phyloP scores from a whole-genome alignment of 2,113 vertebrate species.

The Drymodes brunneopygia region DNA sequence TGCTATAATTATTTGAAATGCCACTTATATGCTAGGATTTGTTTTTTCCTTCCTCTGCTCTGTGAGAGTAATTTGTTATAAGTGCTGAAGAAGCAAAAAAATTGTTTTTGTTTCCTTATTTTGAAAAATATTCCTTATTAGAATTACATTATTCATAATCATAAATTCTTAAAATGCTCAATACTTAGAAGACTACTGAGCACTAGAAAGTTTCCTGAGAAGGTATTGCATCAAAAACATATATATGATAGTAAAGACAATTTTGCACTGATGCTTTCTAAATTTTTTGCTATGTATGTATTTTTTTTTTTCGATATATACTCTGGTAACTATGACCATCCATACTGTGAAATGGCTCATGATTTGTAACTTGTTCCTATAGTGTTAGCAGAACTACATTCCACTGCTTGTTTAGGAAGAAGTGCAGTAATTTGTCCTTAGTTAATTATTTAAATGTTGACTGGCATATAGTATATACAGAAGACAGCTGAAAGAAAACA shows the following conservation, averaged over 20 bases:
- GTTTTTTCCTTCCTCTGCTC: background rate
- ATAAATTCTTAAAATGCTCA: background rate
- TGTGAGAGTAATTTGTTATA: background rate
- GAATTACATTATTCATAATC: background rate
- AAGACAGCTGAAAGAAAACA: background rate
- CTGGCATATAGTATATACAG: background rate
- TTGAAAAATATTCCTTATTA: background rate
- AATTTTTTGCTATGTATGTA: background rate
- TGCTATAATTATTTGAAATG: conserved; percentile 12
- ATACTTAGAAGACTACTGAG: background rate
- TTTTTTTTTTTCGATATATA: conserved; percentile 2
- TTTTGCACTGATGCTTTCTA: conserved; percentile 7
- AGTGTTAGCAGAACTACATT: background rate
- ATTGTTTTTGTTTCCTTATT: background rate
- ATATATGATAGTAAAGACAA: background rate
- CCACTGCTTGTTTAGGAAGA: background rate
- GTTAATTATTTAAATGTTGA: background rate
- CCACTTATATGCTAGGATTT: background rate
- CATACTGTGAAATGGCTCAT: background rate
- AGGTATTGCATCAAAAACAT: background rate
- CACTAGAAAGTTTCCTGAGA: conserved; percentile 14
- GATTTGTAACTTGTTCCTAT: background rate
- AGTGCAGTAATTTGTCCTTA: background rate
- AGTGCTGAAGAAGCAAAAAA: background rate
- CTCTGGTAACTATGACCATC: background rate